These are phyloP conservation scores for Agriotes lineatus DNA, from an alignment of 2,888 invertebrate genomes.

Conservation along the genomic window DNA sequence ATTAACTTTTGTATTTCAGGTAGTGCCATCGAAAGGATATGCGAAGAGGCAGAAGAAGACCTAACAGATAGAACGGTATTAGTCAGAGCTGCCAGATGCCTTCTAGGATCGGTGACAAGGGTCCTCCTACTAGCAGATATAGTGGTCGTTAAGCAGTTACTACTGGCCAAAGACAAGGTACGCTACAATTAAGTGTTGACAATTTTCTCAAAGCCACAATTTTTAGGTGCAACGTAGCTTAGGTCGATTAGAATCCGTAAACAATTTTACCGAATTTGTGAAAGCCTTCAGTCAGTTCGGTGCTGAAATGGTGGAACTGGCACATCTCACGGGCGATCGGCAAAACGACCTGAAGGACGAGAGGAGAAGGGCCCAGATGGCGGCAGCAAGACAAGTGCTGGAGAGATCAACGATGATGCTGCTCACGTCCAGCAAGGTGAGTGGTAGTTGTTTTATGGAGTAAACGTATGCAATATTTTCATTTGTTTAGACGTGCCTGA, in stretches of 20 bases:
- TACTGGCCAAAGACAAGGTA: constrained; percentile 96
- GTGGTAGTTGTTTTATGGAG: no score
- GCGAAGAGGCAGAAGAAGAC: constrained; percentile 79
- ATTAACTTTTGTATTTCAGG: no score
- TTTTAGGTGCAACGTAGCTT: constrained; percentile 82
- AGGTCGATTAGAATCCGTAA: constrained; percentile 87
- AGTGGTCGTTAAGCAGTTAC: constrained; percentile 95
- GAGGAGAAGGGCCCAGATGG: constrained; percentile 94
- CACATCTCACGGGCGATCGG: constrained; percentile 88
- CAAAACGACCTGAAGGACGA: constrained; percentile 93
- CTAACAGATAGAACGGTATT: constrained; percentile 76
- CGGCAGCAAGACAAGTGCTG: constrained; percentile 93
- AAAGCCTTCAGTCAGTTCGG: constrained; percentile 99
- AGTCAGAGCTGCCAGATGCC: constrained; percentile 92
- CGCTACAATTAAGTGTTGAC: neutral
- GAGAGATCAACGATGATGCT: constrained; percentile 97
- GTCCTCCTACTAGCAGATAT: constrained; percentile 97
- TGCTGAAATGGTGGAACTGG: constrained; percentile 98
- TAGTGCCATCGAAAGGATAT: constrained; percentile 91
- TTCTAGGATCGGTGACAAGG: constrained; percentile 94
- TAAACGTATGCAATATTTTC: neutral
- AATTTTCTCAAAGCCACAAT: neutral
- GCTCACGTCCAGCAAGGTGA: constrained; percentile 94
- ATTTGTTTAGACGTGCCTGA: constrained; percentile 80
- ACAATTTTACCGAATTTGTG: constrained; percentile 97